Percentiles rank a stretch among this genome's conserved stretches.
These are phyloP conservation scores for Alosa sapidissima DNA, from an alignment of 2,797 vertebrate genomes.

Conservation along the genomic window DNA sequence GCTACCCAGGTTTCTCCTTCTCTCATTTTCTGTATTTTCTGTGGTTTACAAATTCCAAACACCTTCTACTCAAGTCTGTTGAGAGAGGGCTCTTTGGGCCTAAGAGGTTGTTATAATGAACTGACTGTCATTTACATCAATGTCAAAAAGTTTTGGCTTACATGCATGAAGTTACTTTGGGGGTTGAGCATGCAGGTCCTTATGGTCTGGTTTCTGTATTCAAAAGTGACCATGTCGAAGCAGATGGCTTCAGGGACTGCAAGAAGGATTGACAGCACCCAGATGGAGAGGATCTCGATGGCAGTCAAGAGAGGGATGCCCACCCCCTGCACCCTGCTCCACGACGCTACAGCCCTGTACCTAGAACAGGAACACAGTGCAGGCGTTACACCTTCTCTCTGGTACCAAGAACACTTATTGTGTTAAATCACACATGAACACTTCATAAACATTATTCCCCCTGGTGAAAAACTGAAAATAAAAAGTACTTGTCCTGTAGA, in stretches of 20 bases:
- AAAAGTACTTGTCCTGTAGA: background rate
- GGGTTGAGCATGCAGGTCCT: constrained; percentile 87
- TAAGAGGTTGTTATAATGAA: background rate
- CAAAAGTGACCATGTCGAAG: constrained; percentile 81
- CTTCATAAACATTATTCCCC: no score
- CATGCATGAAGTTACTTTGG: constrained; percentile 74
- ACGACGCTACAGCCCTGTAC: constrained; percentile 95
- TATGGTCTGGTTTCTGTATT: constrained; percentile 69
- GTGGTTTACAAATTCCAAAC: background rate
- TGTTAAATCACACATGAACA: no score
- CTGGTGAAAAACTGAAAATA: background rate
- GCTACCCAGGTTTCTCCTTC: constrained; percentile 14
- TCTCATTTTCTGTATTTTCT: constrained; percentile 33
- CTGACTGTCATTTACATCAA: background rate
- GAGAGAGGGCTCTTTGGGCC: background rate
- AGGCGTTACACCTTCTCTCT: background rate
- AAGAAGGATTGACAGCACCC: constrained; percentile 88
- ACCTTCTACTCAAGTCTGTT: background rate
- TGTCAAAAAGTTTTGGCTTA: constrained; percentile 54
- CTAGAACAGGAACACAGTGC: constrained; percentile 63
- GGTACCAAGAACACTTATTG: background rate
- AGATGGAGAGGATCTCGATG: constrained; percentile 89
- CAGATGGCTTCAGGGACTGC: constrained; percentile 92
- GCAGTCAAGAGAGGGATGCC: constrained; percentile 91
- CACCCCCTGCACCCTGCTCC: constrained; percentile 96